These are phyloP conservation scores for Lasioglossum pauxillum DNA, from an alignment of 2,888 invertebrate genomes.

Conservation along the genomic window DNA sequence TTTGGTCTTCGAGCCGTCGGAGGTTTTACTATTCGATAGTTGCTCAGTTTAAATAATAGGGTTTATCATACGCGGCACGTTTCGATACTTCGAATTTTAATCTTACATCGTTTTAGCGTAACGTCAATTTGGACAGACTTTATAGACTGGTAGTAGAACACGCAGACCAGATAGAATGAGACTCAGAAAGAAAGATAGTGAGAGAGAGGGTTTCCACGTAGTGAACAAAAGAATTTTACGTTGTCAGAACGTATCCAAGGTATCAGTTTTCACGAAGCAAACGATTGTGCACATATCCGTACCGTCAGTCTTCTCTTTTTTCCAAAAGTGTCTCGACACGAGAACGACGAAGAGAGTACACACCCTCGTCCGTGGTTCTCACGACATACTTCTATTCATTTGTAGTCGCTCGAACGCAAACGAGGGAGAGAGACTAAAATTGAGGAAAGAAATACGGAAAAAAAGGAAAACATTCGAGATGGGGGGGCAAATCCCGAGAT, in stretches of 20 bases:
- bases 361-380: not conserved
- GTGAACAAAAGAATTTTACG: slow-evolving; percentile 66
- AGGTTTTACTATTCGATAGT: slow-evolving; percentile 64
- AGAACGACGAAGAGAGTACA: not conserved
- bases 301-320: slow-evolving; percentile 39
- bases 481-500: slow-evolving; percentile 23
- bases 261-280: slow-evolving; percentile 54
- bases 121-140: slow-evolving; percentile 72
- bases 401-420: not conserved
- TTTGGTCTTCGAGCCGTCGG: slow-evolving; percentile 57
- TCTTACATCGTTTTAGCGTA: slow-evolving; percentile 57
- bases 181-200: not conserved
- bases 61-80: slow-evolving; percentile 45
- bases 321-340: slow-evolving; percentile 30
- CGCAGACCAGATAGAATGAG: slow-evolving; percentile 6
- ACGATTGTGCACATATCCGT: slow-evolving; percentile 75
- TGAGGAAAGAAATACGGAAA: not conserved
- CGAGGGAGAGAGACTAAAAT: not conserved
- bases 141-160: slow-evolving; percentile 74
- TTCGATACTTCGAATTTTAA: slow-evolving; percentile 69
- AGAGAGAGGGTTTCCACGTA: slow-evolving; percentile 46
- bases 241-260: slow-evolving; percentile 55
- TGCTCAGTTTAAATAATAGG: slow-evolving; percentile 64
- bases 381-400: slow-evolving; percentile 3
- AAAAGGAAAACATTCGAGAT: not conserved